phyloP scores from a whole-genome alignment of 1,140 invertebrate species.

The Araneus ventricosus region DNA sequence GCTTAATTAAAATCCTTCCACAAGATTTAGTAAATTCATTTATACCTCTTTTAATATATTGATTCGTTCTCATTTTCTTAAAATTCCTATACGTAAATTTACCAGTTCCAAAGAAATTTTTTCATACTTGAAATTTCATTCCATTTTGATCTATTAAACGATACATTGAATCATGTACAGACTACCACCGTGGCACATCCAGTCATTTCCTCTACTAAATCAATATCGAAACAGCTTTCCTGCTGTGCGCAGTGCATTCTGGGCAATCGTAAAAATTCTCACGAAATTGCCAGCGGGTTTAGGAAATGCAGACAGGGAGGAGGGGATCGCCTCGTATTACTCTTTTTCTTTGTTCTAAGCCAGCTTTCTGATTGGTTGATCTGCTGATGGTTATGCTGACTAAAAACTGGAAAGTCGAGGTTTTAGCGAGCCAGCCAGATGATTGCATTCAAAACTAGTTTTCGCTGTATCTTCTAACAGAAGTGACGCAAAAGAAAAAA shows the following conservation, averaged over 20 bases:
- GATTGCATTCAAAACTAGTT: no score
- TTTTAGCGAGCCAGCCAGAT: not conserved
- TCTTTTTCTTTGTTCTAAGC: constrained; percentile 62
- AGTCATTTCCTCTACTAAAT: constrained; percentile 14
- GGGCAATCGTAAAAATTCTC: constrained; percentile 45
- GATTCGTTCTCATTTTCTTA: no score
- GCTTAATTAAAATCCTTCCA: no score
- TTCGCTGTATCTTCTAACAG: no score
- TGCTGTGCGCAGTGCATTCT: constrained; percentile 14
- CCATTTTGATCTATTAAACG: no score
- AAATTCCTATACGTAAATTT: no score
- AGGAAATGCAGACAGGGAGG: not conserved
- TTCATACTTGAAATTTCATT: no score
- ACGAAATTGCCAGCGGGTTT: constrained; percentile 37
- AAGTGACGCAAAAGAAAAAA: no score
- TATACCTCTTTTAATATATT: no score
- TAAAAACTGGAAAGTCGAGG: not conserved
- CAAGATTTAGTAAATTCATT: no score
- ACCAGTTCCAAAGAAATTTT: no score
- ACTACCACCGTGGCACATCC: constrained; percentile 1
- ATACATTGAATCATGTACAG: no score
- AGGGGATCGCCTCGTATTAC: not conserved
- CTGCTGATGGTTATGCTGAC: constrained; percentile 18
- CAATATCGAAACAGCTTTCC: constrained; percentile 42
- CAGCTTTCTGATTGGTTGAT: constrained; percentile 25